phyloP scores from a whole-genome alignment of 2,797 vertebrate species.

The Atherinosoma microstoma region DNA sequence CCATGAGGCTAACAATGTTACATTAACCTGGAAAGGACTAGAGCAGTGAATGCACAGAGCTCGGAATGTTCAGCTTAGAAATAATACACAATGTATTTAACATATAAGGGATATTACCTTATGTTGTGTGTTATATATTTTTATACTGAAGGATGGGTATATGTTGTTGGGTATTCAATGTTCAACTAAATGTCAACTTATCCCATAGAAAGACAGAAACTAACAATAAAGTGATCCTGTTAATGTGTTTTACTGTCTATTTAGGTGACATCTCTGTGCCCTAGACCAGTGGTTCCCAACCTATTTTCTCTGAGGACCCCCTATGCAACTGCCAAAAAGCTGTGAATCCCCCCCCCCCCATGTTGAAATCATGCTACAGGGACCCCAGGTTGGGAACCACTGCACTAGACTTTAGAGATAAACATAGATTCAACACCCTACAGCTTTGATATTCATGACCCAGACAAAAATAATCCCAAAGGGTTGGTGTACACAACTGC shows the following conservation, averaged over 20 bases:
- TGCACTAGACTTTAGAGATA: not conserved
- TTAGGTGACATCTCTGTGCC: not conserved
- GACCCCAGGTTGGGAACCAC: not conserved
- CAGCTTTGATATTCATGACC: not conserved
- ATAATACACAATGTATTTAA: not conserved
- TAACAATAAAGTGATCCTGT: not conserved
- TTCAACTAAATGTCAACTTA: not conserved
- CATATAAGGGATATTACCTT: not conserved
- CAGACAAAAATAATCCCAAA: not conserved
- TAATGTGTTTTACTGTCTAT: too few species aligned
- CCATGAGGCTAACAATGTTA: not conserved
- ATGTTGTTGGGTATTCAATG: not conserved
- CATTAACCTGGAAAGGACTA: not conserved
- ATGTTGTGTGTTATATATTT: not conserved
- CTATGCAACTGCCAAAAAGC: too few species aligned
- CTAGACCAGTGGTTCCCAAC: too few species aligned
- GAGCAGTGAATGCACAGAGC: not conserved
- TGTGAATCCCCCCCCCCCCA: too few species aligned
- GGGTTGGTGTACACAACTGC: not conserved
- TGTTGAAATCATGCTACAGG: too few species aligned
- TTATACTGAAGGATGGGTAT: not conserved
- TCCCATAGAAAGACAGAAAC: not conserved
- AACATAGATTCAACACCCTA: not conserved
- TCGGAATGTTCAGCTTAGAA: not conserved
- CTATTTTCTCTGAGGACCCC: too few species aligned